These are phyloP conservation scores for Leiothrix lutea DNA, from an alignment of 2,113 vertebrate species.

Conservation along the genomic window DNA sequence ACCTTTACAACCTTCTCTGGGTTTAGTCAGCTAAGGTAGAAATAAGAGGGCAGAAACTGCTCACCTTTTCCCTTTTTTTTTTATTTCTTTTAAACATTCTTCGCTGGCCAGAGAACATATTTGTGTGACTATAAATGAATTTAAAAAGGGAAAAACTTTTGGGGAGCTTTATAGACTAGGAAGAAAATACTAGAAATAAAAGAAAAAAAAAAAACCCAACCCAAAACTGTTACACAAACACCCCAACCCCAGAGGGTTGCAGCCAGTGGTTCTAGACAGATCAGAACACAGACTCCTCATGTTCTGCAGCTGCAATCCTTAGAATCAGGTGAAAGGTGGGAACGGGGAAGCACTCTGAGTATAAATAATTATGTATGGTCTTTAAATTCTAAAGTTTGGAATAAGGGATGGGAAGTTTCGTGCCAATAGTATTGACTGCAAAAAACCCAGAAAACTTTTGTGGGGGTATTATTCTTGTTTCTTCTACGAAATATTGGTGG, in stretches of 20 bases:
- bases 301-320: background rate
- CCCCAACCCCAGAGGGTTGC: background rate
- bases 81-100: background rate
- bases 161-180: background rate
- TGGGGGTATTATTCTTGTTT: rapidly evolving
- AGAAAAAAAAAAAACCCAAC: too few species aligned
- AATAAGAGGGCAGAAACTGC: background rate
- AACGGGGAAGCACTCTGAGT: background rate
- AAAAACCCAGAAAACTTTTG: rapidly evolving
- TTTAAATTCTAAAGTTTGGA: background rate
- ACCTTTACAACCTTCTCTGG: background rate
- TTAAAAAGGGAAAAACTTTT: background rate
- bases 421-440: too few species aligned
- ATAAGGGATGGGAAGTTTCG: background rate
- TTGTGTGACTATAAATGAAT: background rate
- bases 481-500: background rate
- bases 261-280: background rate
- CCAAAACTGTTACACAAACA: background rate
- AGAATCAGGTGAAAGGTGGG: background rate
- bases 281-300: background rate
- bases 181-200: background rate
- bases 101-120: background rate
- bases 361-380: rapidly evolving
- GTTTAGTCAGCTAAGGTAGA: background rate
- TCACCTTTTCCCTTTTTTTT: background rate